Conservation (phyloP, 2,888 invertebrate species). For the Netelia fuscicornis region DNA sequence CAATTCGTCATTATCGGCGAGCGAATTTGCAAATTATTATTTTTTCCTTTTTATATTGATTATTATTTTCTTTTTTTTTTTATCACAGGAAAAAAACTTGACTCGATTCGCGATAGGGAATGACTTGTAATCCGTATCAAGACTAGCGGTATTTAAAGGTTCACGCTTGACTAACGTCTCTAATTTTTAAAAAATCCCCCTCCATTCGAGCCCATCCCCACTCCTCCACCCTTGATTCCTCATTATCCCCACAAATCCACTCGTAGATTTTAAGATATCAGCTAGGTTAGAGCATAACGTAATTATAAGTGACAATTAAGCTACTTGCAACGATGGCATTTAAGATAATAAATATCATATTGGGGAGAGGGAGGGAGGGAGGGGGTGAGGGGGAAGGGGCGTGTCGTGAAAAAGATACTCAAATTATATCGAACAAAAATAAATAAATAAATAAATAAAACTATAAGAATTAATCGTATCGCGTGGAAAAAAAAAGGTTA, state of each 20-base stretch:
- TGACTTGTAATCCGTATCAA: slow-evolving; percentile 83
- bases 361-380: slow-evolving; percentile 40
- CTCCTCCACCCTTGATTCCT: slow-evolving; percentile 12
- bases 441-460: slow-evolving; percentile 1
- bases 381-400: not conserved
- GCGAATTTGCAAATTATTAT: slow-evolving; percentile 22
- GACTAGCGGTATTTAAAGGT: slow-evolving; percentile 84
- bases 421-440: slow-evolving; percentile 3
- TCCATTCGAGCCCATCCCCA: not conserved
- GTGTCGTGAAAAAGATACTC: slow-evolving; percentile 2
- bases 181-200: slow-evolving; percentile 73
- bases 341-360: slow-evolving; percentile 60
- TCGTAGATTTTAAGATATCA: slow-evolving; percentile 54
- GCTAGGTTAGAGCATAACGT: slow-evolving; percentile 49
- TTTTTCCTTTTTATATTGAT: slow-evolving; percentile 1
- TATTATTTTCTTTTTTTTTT: not conserved
- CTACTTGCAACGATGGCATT: slow-evolving; percentile 66
- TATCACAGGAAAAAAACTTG: slow-evolving; percentile 12
- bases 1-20: slow-evolving; percentile 24
- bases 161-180: slow-evolving; percentile 84
- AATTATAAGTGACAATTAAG: slow-evolving; percentile 63
- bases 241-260: slow-evolving; percentile 4
- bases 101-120: slow-evolving; percentile 54
- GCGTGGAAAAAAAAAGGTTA: not conserved
- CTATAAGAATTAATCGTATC: not conserved